Base-by-base conservation (phyloP, 1,140 invertebrate genomes). In the Drosophila quadrilineata region DNA sequence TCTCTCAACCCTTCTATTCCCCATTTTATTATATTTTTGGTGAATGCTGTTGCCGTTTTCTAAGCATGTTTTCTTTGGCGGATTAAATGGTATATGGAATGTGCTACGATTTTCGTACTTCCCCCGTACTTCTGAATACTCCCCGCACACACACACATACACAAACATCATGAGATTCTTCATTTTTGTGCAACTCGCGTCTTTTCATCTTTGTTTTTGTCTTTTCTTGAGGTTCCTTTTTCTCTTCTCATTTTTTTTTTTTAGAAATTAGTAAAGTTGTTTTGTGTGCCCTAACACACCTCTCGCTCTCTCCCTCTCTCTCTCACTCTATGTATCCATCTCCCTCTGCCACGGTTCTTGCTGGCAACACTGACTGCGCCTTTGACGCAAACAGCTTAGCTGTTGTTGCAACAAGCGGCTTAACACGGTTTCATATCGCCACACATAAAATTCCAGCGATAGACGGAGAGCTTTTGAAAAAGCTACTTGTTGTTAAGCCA, bases 31-130 rank as follows among this genome's bases (percentile, higher is more conserved):
- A n/a, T n/a, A n/a, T n/a, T n/a, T n/a, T n/a, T n/a, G n/a, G n/a
- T n/a, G n/a, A n/a, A n/a, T n/a, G n/a, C n/a, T n/a, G n/a, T n/a
- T n/a, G n/a, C 22, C 17, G 3, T 49, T 59, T 76, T 84, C 77
- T 82, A 82, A 82, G 77, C 77, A 84, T 82, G 77, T 82, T 82
- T 82, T 75, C 77, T 82, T 77, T 84, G 59, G 24, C 62, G 73
- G 77, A 82, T 84, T 82, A 85, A 77, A 66, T n/a, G n/a, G n/a
- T n/a, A n/a, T n/a, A n/a, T n/a, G n/a, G n/a, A n/a, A n/a, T n/a
- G n/a, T n/a, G n/a, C n/a, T n/a, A n/a, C n/a, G n/a, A n/a, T n/a
- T n/a, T n/a, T n/a, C n/a, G n/a, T n/a, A n/a, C n/a, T n/a, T n/a
- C n/a, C n/a, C n/a, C n/a, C n/a, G n/a, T n/a, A n/a, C n/a, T n/a